Evolutionary conservation across 2,888 invertebrate genomes (phyloP), one percentile per base, ranked within the genome.

Genomic region (Pandemis corylana): DNA sequence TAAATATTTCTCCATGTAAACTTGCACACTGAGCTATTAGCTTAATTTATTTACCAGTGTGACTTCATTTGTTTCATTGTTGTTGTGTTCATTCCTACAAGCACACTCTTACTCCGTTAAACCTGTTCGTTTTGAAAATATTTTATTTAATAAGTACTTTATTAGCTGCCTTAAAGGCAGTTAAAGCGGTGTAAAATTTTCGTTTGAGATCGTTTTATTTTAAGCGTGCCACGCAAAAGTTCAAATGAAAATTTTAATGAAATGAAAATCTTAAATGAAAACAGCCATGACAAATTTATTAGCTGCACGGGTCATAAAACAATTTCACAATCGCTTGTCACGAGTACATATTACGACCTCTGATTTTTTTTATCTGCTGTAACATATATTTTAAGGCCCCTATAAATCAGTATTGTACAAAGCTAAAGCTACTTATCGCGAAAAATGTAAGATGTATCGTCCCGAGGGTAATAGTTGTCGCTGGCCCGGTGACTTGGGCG

Each of bases 391-490:
- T 88, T 85, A 86, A 82, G 80, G 81, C 85, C 85, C 86, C 83
- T 89, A 91, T 91, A 91, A 90, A 90, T 91, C 91, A 90, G 87
- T 68, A 68, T 63, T 88, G 87, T 89, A 89, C 89, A 90, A 87
- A 84, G 85, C 87, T 88, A 87, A 85, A 87, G 90, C 85, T 90
- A 90, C 90, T 91, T 90, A 90, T 91, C 89, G 85, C 84, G 83
- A 83, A 86, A 87, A 88, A 87, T 86, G 86, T 81, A 84, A 87
- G 89, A 90, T 88, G 87, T 91, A 89, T 90, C 85, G 90, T 88
- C 90, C 89, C 88, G 74, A 28, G 89, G 88, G 90, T 85, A 86
- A 89, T 88, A 88, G 87, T 89, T 87, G 83, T 79, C 83, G 83
- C 80, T 80, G 79, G 83, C 82, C 83, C 80, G 81, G 82, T 85